Base-by-base conservation (phyloP, 2,888 invertebrate species). In the Rhabditoides inermis region DNA sequence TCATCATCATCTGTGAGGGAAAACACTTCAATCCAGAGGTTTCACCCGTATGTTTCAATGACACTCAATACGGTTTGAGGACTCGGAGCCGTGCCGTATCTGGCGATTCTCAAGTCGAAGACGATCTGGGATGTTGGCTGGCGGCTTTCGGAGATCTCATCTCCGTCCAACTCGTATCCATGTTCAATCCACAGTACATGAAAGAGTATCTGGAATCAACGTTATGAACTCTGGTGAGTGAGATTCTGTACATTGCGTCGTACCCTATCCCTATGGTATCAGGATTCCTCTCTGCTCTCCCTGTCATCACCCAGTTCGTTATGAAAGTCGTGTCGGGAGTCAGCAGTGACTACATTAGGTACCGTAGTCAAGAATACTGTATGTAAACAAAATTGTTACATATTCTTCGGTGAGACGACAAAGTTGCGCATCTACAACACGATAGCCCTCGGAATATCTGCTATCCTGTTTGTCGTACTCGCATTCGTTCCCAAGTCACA, bases 131-230 rank as follows among this genome's bases (percentile, higher is more conserved):
- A 1, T 58, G 58, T 15, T 63, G 63, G 63, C 55, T 60, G 2
- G 60, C 63, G 2, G 55, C 60, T n/a, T 60, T 63, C 23, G 63
- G 60, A 1, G 63, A 63, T 44, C 30, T 63, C 46, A 52, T 63
- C 35, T 55, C 63, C 7, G 60, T 63, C 18, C 62, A 62, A 40
- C 41, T 63, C 12, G 60, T 63, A 1, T 51, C 51, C 18, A 58
- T 60, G 57, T 63, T 60, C 51, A 63, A 60, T n/a, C 63, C 63
- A 7, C 63, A 63, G 27, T 63, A 63, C 32, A 60, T 63, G 60
- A 63, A 63, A 27, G 52, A 63, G 35, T 63, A 63, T 48, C 30
- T 63, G 23, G 20, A 63, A 37, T 63, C 55, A 58, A 63, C 46
- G 58, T 63, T 1, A 26, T 63, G 15, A 56, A 55, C 10, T 58